These are phyloP conservation scores for Tuberolachnus salignus DNA, from an alignment of 2,888 invertebrate species.

Conservation along the genomic window DNA sequence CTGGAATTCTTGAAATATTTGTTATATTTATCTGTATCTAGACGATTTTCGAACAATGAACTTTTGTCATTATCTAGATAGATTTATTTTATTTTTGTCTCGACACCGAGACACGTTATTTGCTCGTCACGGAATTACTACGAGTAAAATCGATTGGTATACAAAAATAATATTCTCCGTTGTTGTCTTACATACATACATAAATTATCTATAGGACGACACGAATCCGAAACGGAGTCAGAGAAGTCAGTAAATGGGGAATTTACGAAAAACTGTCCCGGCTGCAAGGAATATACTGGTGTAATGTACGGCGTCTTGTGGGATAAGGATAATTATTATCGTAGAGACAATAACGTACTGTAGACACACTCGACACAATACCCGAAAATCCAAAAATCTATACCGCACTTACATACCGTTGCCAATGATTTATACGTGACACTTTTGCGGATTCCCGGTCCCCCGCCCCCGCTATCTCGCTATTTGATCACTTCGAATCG, in stretches of 20 bases:
- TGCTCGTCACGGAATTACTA: background rate
- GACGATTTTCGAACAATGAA: too few species aligned
- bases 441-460: slow-evolving; percentile 8
- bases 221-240: background rate
- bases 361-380: background rate
- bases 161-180: too few species aligned
- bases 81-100: too few species aligned
- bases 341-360: background rate
- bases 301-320: background rate
- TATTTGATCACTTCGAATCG: background rate
- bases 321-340: background rate
- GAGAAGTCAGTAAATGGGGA: background rate
- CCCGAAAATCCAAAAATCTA: slow-evolving; percentile 10
- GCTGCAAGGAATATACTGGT: slow-evolving; percentile 1
- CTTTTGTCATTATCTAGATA: too few species aligned
- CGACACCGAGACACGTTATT: too few species aligned
- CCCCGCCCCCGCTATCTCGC: background rate
- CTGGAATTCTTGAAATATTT: too few species aligned
- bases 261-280: background rate
- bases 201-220: too few species aligned
- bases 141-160: background rate
- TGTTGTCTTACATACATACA: too few species aligned
- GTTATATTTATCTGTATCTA: too few species aligned
- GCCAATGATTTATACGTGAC: slow-evolving; percentile 23
- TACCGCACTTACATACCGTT: background rate